phyloP scores from a whole-genome alignment of 2,797 vertebrate species.

The Megaceryle alcyon region DNA sequence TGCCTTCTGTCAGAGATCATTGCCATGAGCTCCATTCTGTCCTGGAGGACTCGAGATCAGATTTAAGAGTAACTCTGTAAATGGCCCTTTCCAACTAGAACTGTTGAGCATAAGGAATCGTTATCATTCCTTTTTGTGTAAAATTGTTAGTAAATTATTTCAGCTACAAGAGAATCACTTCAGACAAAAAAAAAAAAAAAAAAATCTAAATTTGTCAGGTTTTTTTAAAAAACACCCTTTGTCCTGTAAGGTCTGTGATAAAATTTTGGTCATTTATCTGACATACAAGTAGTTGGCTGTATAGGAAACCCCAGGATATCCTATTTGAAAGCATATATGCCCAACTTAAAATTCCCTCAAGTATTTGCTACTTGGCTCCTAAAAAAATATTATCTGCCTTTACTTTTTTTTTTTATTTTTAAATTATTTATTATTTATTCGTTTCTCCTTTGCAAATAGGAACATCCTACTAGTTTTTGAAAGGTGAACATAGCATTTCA shows the following conservation, averaged over 20 bases:
- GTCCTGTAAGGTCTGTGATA: background rate
- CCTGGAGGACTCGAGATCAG: fast-evolving
- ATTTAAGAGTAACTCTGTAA: background rate
- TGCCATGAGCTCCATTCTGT: background rate
- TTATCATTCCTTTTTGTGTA: background rate
- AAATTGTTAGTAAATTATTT: background rate
- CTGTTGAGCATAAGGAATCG: background rate
- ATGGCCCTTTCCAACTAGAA: background rate
- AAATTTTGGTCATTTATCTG: background rate
- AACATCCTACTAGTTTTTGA: background rate
- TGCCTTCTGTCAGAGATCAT: background rate
- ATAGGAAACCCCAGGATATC: background rate
- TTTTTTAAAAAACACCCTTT: background rate
- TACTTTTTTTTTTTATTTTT: too few species aligned
- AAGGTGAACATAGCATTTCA: background rate
- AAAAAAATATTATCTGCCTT: background rate
- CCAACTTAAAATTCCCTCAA: background rate
- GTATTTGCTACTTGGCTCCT: background rate
- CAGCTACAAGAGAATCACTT: background rate
- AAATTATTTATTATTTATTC: too few species aligned
- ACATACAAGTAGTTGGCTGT: background rate
- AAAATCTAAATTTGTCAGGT: too few species aligned
- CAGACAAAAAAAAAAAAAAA: background rate
- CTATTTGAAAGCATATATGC: background rate
- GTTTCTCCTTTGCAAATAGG: background rate